Conservation (phyloP, 2,113 vertebrate species). For the Actenoides lindsayi region DNA sequence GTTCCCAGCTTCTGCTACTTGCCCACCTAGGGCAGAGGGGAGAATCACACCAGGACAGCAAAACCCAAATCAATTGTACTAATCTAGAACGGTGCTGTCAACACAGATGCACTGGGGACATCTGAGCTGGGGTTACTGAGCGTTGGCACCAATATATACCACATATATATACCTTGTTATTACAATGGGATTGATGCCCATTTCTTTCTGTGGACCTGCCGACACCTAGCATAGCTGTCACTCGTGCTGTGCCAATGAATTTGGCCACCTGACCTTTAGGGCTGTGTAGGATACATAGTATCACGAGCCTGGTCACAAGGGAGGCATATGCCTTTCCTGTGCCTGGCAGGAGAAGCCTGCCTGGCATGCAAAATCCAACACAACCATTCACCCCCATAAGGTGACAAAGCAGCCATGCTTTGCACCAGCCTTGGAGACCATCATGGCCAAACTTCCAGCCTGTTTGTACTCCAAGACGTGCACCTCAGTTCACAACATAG, state of each 20-base stretch:
- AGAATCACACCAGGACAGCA: not conserved
- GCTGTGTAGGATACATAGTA: not conserved
- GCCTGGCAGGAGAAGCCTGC: not conserved
- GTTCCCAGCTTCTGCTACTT: not conserved
- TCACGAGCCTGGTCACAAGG: fast-evolving
- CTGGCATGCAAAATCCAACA: fast-evolving
- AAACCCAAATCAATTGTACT: fast-evolving
- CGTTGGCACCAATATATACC: no score
- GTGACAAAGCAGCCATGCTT: not conserved
- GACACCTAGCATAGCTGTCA: not conserved
- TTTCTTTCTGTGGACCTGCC: not conserved
- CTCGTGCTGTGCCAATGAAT: not conserved
- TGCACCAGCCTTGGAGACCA: not conserved
- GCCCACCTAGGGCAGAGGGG: fast-evolving
- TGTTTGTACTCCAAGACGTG: not conserved
- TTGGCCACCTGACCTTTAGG: not conserved
- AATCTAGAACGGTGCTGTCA: not conserved
- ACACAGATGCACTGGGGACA: not conserved
- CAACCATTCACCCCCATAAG: not conserved
- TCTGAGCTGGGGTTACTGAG: not conserved
- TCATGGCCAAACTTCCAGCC: not conserved
- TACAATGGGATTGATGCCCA: not conserved
- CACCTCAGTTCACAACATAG: not conserved
- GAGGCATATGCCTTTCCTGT: not conserved
- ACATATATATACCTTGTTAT: not conserved